These are phyloP conservation scores for Myotis daubentonii DNA, from an alignment of 2,797 vertebrate species.

Conservation along the genomic window DNA sequence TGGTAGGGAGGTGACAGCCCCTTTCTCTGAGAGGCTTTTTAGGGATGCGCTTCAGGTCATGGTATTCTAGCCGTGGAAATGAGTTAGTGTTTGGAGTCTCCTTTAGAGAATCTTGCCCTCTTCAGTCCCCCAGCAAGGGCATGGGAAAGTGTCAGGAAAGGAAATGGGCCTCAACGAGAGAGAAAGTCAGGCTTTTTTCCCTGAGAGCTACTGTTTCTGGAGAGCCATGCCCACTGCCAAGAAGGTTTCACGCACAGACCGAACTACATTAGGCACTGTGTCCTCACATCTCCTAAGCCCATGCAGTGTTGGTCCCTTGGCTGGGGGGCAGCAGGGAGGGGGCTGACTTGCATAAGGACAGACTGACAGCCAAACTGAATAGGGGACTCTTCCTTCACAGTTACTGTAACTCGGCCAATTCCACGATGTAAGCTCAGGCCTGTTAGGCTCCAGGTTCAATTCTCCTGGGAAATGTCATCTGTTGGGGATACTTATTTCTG, in stretches of 20 bases:
- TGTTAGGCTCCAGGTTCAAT: background rate
- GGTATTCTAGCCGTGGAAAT: background rate
- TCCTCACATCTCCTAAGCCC: background rate
- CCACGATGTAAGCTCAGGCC: background rate
- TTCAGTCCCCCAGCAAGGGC: background rate
- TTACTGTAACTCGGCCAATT: background rate
- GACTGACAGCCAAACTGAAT: background rate
- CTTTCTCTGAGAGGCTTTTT: background rate
- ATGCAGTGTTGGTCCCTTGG: background rate
- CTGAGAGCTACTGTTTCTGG: background rate
- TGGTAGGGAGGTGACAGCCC: background rate
- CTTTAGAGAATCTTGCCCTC: background rate
- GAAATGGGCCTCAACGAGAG: background rate
- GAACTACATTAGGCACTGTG: background rate
- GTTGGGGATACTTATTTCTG: constrained; percentile 1
- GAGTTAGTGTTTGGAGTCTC: background rate
- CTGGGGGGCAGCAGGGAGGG: accelerated
- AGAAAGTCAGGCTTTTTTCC: background rate
- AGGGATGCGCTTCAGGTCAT: background rate
- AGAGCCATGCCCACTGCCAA: background rate
- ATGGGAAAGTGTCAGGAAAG: background rate
- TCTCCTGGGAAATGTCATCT: constrained; percentile 14
- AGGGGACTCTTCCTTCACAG: background rate
- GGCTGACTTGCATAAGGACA: background rate
- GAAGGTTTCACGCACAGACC: background rate